A percentile compares a stretch with the other conserved stretches of the same genome.
phyloP scores from a whole-genome alignment of 2,113 vertebrate genomes.

The Scomber scombrus region DNA sequence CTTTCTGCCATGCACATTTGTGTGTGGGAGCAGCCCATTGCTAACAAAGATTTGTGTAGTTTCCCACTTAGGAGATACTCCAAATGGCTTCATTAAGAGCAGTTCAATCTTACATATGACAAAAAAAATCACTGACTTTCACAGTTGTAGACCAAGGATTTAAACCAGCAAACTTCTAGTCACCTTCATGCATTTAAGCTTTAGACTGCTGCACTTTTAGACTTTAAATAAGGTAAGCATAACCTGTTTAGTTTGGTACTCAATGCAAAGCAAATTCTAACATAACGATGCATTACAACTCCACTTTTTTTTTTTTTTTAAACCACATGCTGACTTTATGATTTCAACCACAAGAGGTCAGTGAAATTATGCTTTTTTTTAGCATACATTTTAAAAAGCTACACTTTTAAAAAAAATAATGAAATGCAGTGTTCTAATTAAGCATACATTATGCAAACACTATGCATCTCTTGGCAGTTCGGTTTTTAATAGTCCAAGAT shows the following conservation, averaged over 20 bases:
- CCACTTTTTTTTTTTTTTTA: too few species aligned
- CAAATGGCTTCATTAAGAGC: neutral
- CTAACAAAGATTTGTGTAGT: too few species aligned
- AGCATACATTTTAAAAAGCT: neutral
- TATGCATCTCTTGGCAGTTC: conserved; percentile 29
- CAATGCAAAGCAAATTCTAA: too few species aligned
- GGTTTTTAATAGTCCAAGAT: conserved; percentile 2
- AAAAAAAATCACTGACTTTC: neutral
- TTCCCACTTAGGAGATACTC: too few species aligned
- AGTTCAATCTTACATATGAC: neutral
- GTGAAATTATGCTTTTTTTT: conserved; percentile 2
- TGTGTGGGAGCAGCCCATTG: too few species aligned
- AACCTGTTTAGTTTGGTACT: too few species aligned
- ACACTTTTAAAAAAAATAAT: neutral
- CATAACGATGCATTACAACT: too few species aligned
- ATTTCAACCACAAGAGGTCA: conserved; percentile 57
- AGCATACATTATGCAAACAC: conserved; percentile 43
- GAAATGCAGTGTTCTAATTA: conserved; percentile 7
- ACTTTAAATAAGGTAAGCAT: too few species aligned
- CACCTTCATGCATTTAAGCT: neutral
- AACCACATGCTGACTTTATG: neutral
- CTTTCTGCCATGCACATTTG: too few species aligned
- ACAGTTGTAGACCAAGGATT: neutral
- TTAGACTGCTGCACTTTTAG: neutral
- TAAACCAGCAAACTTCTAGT: neutral